These are phyloP conservation scores for Crocidura indochinensis DNA, from an alignment of 2,797 vertebrate species.

Conservation along the genomic window DNA sequence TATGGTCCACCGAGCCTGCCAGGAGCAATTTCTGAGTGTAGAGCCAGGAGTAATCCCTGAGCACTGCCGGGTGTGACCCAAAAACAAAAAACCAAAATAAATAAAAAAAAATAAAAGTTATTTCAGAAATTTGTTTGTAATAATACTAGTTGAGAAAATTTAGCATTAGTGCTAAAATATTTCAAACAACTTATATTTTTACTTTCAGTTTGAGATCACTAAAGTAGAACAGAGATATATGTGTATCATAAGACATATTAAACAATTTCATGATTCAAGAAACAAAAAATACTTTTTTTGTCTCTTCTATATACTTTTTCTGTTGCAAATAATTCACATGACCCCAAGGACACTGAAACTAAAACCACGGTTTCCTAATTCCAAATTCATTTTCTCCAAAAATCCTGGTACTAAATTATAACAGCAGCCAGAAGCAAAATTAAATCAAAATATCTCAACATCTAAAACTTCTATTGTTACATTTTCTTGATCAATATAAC, in stretches of 20 bases:
- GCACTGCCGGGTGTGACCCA: no score
- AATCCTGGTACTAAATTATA: conserved; percentile 71
- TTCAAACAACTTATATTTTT: conserved; percentile 58
- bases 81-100: neutral
- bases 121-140: conserved; percentile 55
- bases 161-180: conserved; percentile 11
- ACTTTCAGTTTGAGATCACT: conserved; percentile 41
- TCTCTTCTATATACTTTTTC: conserved; percentile 60
- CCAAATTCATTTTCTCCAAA: conserved; percentile 47
- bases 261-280: neutral
- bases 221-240: conserved; percentile 49
- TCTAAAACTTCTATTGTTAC: conserved; percentile 43
- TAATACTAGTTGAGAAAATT: conserved; percentile 42
- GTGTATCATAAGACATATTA: conserved; percentile 21
- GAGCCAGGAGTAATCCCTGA: no score
- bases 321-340: conserved; percentile 65
- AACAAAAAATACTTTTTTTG: conserved; percentile 9
- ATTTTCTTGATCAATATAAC: conserved; percentile 55
- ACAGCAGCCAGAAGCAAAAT: conserved; percentile 74
- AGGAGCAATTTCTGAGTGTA: no score
- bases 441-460: conserved; percentile 61
- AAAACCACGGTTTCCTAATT: conserved; percentile 75
- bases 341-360: conserved; percentile 35
- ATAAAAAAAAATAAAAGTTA: neutral
- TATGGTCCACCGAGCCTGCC: no score